These are phyloP conservation scores for Adineta ricciae DNA, from an alignment of 2,888 invertebrate genomes.

Conservation along the genomic window DNA sequence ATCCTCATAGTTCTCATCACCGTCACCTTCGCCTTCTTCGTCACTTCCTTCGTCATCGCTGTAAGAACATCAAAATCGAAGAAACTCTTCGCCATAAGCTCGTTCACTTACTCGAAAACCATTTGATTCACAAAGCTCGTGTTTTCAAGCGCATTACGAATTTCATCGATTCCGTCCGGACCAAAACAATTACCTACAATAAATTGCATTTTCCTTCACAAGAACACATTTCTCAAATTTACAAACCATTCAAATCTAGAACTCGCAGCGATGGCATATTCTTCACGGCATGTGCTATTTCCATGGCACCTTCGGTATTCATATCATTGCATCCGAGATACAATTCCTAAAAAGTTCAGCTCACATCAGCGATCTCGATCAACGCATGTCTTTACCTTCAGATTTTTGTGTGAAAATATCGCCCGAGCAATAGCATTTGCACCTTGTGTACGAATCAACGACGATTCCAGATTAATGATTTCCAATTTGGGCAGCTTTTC, in stretches of 20 bases:
- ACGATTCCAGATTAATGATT: constrained; percentile 31
- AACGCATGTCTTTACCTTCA: background rate
- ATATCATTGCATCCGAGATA: constrained; percentile 29
- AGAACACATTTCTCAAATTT: background rate
- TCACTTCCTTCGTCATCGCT: constrained; percentile 33
- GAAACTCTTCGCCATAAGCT: too few species aligned
- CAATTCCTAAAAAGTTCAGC: background rate
- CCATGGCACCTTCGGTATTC: constrained; percentile 10
- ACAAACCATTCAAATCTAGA: constrained; percentile 30
- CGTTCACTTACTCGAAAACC: background rate
- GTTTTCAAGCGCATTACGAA: background rate
- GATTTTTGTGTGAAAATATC: background rate
- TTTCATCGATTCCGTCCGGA: constrained; percentile 27
- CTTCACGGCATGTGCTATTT: background rate
- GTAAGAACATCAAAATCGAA: too few species aligned
- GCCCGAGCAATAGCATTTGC: constrained; percentile 19
- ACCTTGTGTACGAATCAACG: constrained; percentile 22
- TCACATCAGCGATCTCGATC: background rate
- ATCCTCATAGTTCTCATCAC: background rate
- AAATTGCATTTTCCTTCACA: background rate
- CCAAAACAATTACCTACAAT: constrained; percentile 26
- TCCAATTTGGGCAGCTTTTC: constrained; percentile 26
- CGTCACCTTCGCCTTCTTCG: constrained; percentile 23
- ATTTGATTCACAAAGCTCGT: background rate
- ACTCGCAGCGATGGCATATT: constrained; percentile 13